Evolutionary conservation across 2,797 vertebrate genomes (phyloP).

Genomic region (Emys orbicularis): DNA sequence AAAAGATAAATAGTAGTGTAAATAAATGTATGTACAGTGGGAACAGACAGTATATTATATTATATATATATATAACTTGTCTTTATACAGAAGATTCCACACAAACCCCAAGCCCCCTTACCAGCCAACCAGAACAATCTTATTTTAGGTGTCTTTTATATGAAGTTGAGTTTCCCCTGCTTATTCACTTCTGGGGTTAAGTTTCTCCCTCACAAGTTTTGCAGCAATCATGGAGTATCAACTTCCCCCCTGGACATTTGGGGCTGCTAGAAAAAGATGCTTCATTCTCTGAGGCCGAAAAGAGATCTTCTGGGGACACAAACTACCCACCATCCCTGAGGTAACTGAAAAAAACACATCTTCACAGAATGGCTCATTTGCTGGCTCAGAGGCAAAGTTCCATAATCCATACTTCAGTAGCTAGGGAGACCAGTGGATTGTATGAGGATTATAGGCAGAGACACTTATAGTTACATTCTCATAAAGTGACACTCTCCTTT

Average conservation of each 20-base stretch:
- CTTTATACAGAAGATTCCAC: too few relatives aligned
- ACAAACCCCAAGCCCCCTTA: not conserved
- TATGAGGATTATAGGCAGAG: constrained; percentile 26
- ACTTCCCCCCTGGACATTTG: not conserved
- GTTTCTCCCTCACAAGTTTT: not conserved
- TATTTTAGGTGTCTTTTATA: not conserved
- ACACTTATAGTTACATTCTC: constrained; percentile 8
- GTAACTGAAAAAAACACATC: constrained; percentile 62
- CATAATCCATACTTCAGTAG: constrained; percentile 33
- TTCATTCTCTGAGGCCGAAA: constrained; percentile 47
- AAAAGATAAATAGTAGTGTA: not conserved
- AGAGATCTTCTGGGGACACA: constrained; percentile 39
- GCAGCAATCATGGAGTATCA: not conserved
- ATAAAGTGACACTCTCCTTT: not conserved
- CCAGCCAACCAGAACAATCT: not conserved
- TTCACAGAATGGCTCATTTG: not conserved
- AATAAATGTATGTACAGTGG: not conserved
- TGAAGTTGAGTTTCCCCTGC: not conserved
- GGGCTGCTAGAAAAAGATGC: not conserved
- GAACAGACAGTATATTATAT: not conserved
- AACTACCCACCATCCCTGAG: constrained; percentile 38
- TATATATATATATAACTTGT: too few relatives aligned
- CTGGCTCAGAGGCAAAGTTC: constrained; percentile 1
- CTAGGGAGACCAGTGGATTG: constrained; percentile 7
- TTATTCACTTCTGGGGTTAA: not conserved